Conservation (phyloP, 2,113 vertebrate species). For the Bolborhynchus lineola region DNA sequence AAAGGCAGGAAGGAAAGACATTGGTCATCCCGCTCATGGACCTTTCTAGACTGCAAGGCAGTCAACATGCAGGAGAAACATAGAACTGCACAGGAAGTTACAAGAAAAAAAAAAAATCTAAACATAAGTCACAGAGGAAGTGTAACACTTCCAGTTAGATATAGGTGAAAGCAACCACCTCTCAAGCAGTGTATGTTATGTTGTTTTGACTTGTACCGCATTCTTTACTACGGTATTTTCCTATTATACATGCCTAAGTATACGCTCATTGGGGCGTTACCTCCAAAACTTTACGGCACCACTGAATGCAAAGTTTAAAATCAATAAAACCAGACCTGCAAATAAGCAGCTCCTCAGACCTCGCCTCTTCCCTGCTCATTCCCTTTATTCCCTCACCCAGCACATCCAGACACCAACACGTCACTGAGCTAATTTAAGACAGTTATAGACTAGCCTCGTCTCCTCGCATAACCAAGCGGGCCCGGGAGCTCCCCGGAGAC, state of each 20-base stretch:
- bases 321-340: neutral
- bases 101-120: neutral
- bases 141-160: rapidly evolving
- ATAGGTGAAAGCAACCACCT: neutral
- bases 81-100: neutral
- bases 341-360: neutral
- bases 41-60: neutral
- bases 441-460: neutral
- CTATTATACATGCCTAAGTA: neutral
- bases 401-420: neutral
- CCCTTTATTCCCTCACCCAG: neutral
- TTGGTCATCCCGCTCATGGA: neutral
- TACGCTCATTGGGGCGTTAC: rapidly evolving
- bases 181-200: rapidly evolving
- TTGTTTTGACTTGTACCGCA: neutral
- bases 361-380: neutral
- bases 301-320: rapidly evolving
- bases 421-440: rapidly evolving
- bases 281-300: rapidly evolving
- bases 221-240: neutral
- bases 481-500: neutral
- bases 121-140: neutral
- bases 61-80: neutral
- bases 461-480: rapidly evolving
- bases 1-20: neutral